These are phyloP conservation scores for Platichthys stellatus DNA, from an alignment of 2,113 vertebrate genomes.

Conservation along the genomic window DNA sequence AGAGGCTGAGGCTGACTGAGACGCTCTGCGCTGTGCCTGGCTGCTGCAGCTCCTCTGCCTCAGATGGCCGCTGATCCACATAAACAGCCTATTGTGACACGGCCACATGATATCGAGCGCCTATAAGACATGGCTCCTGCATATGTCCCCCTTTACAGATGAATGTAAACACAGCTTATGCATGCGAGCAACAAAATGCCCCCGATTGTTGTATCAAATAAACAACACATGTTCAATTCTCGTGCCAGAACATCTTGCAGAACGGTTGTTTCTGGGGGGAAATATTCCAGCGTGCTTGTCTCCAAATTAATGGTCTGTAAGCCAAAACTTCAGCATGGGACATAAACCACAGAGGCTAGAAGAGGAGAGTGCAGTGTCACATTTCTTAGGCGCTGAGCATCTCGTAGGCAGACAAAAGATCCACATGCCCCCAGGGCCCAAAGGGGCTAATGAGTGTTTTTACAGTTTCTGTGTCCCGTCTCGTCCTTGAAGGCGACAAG, in stretches of 20 bases:
- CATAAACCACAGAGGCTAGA: slow-evolving; percentile 58
- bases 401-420: slow-evolving; percentile 64
- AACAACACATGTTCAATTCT: neutral
- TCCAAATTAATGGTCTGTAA: slow-evolving; percentile 50
- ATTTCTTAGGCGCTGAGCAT: slow-evolving; percentile 65
- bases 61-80: slow-evolving; percentile 53
- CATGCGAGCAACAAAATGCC: slow-evolving; percentile 14
- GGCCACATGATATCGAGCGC: slow-evolving; percentile 63
- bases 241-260: neutral
- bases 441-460: slow-evolving; percentile 56
- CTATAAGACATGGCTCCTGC: slow-evolving; percentile 39
- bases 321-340: slow-evolving; percentile 60
- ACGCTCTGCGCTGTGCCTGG: slow-evolving; percentile 51
- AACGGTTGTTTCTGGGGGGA: slow-evolving; percentile 18
- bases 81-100: slow-evolving; percentile 73
- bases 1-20: slow-evolving; percentile 41
- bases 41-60: slow-evolving; percentile 50
- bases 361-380: slow-evolving; percentile 68
- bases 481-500: slow-evolving; percentile 22
- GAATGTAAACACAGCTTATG: slow-evolving; percentile 16
- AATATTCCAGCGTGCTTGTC: slow-evolving; percentile 27
- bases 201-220: neutral
- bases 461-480: slow-evolving; percentile 55
- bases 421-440: slow-evolving; percentile 45
- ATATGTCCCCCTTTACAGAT: slow-evolving; percentile 3